Evolutionary conservation across 2,113 vertebrate species (phyloP), one percentile per base, ranked within the genome.

Genomic region (Leptobrachium ailaonicum): DNA sequence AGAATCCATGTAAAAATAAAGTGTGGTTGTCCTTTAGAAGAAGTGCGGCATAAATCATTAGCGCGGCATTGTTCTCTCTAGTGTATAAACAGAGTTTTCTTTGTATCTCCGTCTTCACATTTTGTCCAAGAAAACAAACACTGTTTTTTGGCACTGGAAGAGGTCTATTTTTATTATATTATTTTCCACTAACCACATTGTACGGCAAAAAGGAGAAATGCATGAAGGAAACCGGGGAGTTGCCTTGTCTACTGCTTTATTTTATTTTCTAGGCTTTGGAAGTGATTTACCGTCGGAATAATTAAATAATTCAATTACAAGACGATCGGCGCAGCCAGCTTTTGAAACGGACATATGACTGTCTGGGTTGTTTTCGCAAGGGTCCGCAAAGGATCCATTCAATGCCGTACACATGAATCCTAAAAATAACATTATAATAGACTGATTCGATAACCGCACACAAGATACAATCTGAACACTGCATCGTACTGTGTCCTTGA

Each of bases 331-430:
- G 54, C 44, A 71, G 67, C 43, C 76, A 41, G 42, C 67, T 70
- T 77, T 69, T 77, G 50, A 66, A 63, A 63, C 54, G 56, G 76
- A 78, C 76, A 40, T 47, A 60, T 47, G 47, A 78, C 69, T 78
- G 43, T 71, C 56, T 71, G 69, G 56, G 62, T 71, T 44, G 71
- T 68, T 63, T 78, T 60, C 54, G n/a, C 42, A 71, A 66, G 60
- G 43, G 40, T 50, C 40, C 32, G 45, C 42, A 20, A 11, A 78
- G 62, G 42, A 20, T 71, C 56, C 44, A 14, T 32, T n/a, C 44
- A 71, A n/a, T 44, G 43, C 58, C 66, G 43, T 70, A 60, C 40
- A 41, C 45, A 70, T 77, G 41, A 10, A 62, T 71, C 76, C 71
- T 78, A 14, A 58, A 76, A 32, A 32, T 32, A 32, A 32, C 20